Conservation (phyloP, 2,797 vertebrate species). For the Malurus leucopterus region DNA sequence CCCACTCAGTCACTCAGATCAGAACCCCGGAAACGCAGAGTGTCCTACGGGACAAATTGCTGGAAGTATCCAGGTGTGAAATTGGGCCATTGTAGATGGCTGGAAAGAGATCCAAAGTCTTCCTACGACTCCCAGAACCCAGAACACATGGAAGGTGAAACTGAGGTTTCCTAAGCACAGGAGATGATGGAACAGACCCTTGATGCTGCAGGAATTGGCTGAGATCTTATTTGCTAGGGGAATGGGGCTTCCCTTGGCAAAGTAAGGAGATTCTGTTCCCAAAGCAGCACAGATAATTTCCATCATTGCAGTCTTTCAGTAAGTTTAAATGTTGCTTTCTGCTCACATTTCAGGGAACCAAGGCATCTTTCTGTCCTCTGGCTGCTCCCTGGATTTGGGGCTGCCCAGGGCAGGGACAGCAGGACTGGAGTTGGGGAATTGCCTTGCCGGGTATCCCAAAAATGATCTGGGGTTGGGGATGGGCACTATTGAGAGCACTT, state of each 20-base stretch:
- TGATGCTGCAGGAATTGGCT: not conserved
- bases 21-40: too few relatives aligned
- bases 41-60: too few relatives aligned
- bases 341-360: not conserved
- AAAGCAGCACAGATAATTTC: not conserved
- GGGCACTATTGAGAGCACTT: not conserved
- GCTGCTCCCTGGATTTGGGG: not conserved
- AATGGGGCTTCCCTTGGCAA: not conserved
- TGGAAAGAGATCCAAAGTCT: too few relatives aligned
- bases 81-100: not conserved
- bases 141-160: not conserved
- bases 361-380: not conserved
- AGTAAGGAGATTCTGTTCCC: not conserved
- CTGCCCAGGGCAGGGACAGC: rapidly evolving
- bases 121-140: not conserved
- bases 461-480: too few relatives aligned
- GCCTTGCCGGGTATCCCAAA: not conserved
- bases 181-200: too few relatives aligned
- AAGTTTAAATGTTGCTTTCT: not conserved
- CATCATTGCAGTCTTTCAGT: not conserved
- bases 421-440: too few relatives aligned
- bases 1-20: too few relatives aligned
- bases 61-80: too few relatives aligned
- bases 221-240: not conserved
- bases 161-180: too few relatives aligned